These are phyloP conservation scores for Schizotus pectinicornis DNA, from an alignment of 2,888 invertebrate genomes.

Conservation along the genomic window DNA sequence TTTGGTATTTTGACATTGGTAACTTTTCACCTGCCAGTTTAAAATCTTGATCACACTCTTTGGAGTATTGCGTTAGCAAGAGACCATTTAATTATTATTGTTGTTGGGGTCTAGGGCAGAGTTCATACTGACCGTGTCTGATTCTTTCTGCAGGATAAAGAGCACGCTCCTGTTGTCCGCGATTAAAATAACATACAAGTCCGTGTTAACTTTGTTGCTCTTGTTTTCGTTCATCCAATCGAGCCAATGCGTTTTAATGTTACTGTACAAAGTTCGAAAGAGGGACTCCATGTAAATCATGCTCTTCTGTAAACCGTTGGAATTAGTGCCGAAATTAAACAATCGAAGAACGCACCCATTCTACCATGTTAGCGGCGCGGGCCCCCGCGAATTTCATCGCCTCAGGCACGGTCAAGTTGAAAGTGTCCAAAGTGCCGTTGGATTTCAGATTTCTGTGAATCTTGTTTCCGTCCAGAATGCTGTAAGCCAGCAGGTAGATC, in stretches of 20 bases:
- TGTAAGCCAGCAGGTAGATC: constrained; percentile 61
- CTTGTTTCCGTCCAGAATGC: constrained; percentile 66
- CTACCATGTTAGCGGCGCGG: constrained; percentile 50
- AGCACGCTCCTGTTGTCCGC: constrained; percentile 62
- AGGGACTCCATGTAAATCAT: constrained; percentile 58
- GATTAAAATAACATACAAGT: constrained; percentile 61
- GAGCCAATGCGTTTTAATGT: constrained; percentile 56
- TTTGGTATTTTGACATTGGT: no score
- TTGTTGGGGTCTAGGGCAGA: no score
- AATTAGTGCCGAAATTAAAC: neutral
- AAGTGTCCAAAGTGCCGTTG: constrained; percentile 55
- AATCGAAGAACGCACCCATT: constrained; percentile 53
- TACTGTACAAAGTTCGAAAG: constrained; percentile 53
- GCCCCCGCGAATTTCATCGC: constrained; percentile 58
- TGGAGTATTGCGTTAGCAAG: no score
- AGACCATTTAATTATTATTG: no score
- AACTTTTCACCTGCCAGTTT: no score
- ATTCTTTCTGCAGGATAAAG: constrained; percentile 59
- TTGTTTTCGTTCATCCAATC: constrained; percentile 57
- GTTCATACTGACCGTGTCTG: constrained; percentile 53
- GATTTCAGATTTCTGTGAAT: constrained; percentile 61
- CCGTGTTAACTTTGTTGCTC: constrained; percentile 43
- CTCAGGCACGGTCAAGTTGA: constrained; percentile 63
- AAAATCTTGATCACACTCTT: no score
- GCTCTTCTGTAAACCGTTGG: constrained; percentile 56